Base-by-base conservation (phyloP, 1,140 invertebrate genomes). In the Andricus grossulariae region DNA sequence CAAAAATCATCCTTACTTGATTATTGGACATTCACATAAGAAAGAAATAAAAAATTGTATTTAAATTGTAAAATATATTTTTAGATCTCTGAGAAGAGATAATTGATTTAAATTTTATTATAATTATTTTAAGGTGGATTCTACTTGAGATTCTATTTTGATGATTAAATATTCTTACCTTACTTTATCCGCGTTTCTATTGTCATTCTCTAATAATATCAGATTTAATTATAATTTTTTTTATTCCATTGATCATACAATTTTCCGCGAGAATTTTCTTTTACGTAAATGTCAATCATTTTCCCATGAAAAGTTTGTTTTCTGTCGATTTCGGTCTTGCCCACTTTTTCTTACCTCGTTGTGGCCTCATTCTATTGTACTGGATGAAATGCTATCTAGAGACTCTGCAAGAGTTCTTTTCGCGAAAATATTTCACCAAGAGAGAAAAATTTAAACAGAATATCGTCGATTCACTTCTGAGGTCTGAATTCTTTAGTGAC, bases 331-430 rank as follows among this genome's bases (percentile, higher is more conserved):
- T 60, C 11, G 15, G 32, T 21, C 13, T 15, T 32, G 12, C 13
- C 32, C 13, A 60, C 7, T 16, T n/a, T 15, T 39, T 3, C 32
- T 15, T 32, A 12, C 15, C 15, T 32, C 32, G 16, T 60, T 60
- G 57, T 15, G 57, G 32, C 57, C 57, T 60, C 57, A 60, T 60
- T 60, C 19, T 32, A 60, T 60, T 60, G 25, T 60, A 57, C 19
- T 39, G 25, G 15, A 25, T 32, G 15, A 25, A 60, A 60, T 60
- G 25, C 25, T 39, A 13, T 32, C 32, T 32, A 6, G 6, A 32
- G 32, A 32, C 32, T 2, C 6, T 60, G 25, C 32, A 13, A 32
- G 25, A 32, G 16, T 60, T 13, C 57, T 60, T 21, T 0, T 15
- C 21, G 21, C 32, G 25, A 13, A 60, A 60, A 60, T 32, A 16